These are phyloP conservation scores for Epizoanthus scotinus DNA, from an alignment of 92 coral and sea anemone genomes.

Conservation along the genomic window DNA sequence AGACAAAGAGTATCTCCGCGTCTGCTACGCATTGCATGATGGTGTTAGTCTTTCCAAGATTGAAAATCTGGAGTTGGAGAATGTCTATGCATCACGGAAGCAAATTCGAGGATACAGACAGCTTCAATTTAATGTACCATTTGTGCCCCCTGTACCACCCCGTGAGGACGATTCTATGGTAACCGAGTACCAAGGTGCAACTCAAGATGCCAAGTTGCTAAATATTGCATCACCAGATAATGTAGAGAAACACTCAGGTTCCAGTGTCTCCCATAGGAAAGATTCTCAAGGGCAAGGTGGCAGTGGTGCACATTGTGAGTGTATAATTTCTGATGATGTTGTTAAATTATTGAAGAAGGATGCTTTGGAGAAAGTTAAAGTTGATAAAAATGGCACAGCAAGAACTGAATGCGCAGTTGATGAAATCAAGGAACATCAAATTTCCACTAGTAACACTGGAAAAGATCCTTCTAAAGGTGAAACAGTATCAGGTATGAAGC, in stretches of 20 bases:
- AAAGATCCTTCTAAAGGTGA: neutral
- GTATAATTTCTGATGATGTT: constrained; percentile 31
- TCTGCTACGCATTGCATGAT: constrained; percentile 82
- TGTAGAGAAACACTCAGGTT: neutral
- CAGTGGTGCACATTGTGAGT: neutral
- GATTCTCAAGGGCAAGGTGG: neutral
- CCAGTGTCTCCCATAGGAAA: constrained; percentile 1
- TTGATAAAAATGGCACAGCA: neutral
- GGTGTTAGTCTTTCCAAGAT: constrained; percentile 76
- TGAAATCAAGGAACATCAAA: constrained; percentile 14
- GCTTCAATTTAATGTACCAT: constrained; percentile 33
- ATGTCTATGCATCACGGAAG: constrained; percentile 83
- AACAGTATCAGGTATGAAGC: neutral
- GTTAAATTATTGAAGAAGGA: neutral
- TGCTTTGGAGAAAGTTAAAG: neutral
- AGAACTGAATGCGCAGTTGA: constrained; percentile 13
- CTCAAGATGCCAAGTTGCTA: neutral
- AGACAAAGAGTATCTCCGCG: constrained; percentile 82
- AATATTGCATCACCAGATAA: constrained; percentile 11
- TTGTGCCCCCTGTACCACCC: constrained; percentile 57
- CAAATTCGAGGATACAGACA: constrained; percentile 80
- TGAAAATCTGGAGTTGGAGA: constrained; percentile 78
- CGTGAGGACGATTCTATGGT: constrained; percentile 23
- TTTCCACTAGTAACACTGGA: neutral
- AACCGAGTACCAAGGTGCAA: neutral